These are phyloP conservation scores for Tanaodytes sp. DNA, from an alignment of 2,888 invertebrate genomes.

Conservation along the genomic window DNA sequence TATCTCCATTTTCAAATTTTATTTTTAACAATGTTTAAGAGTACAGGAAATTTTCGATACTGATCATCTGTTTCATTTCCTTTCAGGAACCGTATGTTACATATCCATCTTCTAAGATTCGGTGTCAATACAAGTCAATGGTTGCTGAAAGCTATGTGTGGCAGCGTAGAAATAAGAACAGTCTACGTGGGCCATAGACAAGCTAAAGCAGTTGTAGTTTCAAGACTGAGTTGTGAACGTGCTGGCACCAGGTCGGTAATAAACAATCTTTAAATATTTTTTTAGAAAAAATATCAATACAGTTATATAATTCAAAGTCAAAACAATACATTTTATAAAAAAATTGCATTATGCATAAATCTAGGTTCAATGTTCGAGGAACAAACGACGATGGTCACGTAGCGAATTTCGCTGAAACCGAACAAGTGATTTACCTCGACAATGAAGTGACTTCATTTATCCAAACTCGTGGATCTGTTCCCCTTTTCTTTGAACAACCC, in stretches of 20 bases:
- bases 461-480: constrained; percentile 96
- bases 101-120: constrained; percentile 92
- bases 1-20: too few relatives aligned
- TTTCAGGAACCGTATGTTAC: constrained; percentile 96
- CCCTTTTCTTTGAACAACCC: constrained; percentile 99
- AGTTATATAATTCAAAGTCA: neutral
- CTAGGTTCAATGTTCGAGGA: constrained; percentile 98
- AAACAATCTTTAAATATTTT: too few relatives aligned
- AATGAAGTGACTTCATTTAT: constrained; percentile 91
- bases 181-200: constrained; percentile 97
- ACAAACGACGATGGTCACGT: constrained; percentile 99
- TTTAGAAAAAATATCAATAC: constrained; percentile 7
- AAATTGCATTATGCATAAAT: neutral
- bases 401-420: constrained; percentile 99
- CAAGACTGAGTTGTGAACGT: constrained; percentile 96
- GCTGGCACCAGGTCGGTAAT: constrained; percentile 88
- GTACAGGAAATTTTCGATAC: too few relatives aligned
- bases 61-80: too few relatives aligned
- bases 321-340: too few relatives aligned
- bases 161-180: constrained; percentile 96
- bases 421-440: constrained; percentile 95
- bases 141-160: constrained; percentile 97
- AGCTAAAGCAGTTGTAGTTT: constrained; percentile 95
- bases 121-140: constrained; percentile 92
- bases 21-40: too few relatives aligned